Conservation (phyloP, 2,797 vertebrate species). For the Yasuhikotakia modesta region DNA sequence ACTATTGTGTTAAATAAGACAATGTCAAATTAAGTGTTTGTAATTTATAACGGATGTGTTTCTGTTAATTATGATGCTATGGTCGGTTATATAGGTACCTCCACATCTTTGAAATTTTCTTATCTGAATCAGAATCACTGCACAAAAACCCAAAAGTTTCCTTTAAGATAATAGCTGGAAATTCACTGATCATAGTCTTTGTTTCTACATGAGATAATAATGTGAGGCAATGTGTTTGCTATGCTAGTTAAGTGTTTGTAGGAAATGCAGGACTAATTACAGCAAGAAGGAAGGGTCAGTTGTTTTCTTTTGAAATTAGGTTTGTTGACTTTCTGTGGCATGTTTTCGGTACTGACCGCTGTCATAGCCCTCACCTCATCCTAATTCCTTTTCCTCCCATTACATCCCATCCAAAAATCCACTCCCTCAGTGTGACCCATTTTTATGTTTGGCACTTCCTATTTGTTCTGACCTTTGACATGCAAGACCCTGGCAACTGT, state of each 20-base stretch:
- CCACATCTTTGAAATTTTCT: not conserved
- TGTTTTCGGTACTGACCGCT: conserved; percentile 47
- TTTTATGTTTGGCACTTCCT: conserved; percentile 71
- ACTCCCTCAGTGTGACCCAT: conserved; percentile 55
- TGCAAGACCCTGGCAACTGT: conserved; percentile 63
- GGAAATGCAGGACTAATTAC: conserved; percentile 40
- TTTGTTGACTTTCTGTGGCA: conserved; percentile 54
- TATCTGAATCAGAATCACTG: conserved; percentile 13
- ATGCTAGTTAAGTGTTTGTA: conserved; percentile 7
- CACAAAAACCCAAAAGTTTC: conserved; percentile 19
- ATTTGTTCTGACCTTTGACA: conserved; percentile 65
- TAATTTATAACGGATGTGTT: not conserved
- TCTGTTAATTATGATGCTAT: not conserved
- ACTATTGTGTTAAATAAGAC: not conserved
- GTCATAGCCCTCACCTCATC: conserved; percentile 24
- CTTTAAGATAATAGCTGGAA: conserved; percentile 57
- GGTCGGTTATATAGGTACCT: conserved; percentile 1
- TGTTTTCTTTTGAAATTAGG: conserved; percentile 56
- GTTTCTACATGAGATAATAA: conserved; percentile 18
- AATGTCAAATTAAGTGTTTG: not conserved
- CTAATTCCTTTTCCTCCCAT: conserved; percentile 43
- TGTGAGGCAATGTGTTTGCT: conserved; percentile 40
- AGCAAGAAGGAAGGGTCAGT: conserved; percentile 25
- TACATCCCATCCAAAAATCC: conserved; percentile 47
- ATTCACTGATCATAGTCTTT: conserved; percentile 28